These are phyloP conservation scores for Dioctria linearis DNA, from an alignment of 2,888 invertebrate genomes.

Conservation along the genomic window DNA sequence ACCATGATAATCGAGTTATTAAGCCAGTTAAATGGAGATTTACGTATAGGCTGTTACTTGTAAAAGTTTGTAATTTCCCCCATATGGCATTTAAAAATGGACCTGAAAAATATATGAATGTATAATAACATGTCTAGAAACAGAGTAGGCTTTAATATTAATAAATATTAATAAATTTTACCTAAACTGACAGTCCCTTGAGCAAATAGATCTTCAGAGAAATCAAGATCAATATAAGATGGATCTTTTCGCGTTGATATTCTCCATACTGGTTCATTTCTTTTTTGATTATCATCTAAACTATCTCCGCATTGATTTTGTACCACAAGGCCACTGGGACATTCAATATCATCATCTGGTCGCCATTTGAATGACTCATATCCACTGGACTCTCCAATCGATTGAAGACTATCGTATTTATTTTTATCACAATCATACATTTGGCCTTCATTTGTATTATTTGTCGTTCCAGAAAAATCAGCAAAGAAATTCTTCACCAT, in stretches of 20 bases:
- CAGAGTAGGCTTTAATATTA: neutral
- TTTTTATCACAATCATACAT: slow-evolving; percentile 65
- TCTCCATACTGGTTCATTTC: slow-evolving; percentile 65
- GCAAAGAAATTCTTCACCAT: slow-evolving; percentile 68
- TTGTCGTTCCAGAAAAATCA: slow-evolving; percentile 64
- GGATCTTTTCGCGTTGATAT: slow-evolving; percentile 67
- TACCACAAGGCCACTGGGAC: slow-evolving; percentile 53
- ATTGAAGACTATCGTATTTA: slow-evolving; percentile 77
- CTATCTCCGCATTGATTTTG: slow-evolving; percentile 62
- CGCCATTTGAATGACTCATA: slow-evolving; percentile 81
- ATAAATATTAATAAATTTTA: slow-evolving; percentile 58
- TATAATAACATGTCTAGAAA: neutral
- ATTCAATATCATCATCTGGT: slow-evolving; percentile 72
- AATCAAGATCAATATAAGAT: slow-evolving; percentile 68
- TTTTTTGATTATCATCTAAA: slow-evolving; percentile 64
- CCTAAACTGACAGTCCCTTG: slow-evolving; percentile 71
- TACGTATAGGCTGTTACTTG: slow-evolving; percentile 86
- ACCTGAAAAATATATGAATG: slow-evolving; percentile 71
- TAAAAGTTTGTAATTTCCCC: slow-evolving; percentile 85
- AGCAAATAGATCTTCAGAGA: slow-evolving; percentile 71
- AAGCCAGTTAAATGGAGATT: slow-evolving; percentile 92
- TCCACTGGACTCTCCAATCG: slow-evolving; percentile 81
- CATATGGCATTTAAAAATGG: slow-evolving; percentile 87
- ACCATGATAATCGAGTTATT: slow-evolving; percentile 87
- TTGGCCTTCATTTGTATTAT: slow-evolving; percentile 52